phyloP scores from a whole-genome alignment of 2,113 vertebrate species.

The Percina caprodes region DNA sequence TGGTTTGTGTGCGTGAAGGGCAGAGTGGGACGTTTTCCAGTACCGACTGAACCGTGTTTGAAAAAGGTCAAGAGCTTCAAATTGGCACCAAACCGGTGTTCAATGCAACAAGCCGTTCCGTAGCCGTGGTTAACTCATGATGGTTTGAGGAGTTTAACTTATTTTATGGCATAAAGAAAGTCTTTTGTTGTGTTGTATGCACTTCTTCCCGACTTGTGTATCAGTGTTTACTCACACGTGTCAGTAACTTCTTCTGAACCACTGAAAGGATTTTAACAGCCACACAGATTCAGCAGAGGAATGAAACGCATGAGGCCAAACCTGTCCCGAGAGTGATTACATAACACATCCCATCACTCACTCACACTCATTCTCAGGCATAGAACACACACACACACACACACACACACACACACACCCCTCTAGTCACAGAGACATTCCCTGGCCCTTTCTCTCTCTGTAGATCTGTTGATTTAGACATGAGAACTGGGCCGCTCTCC shows the following conservation, averaged over 20 bases:
- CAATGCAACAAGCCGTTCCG: neutral
- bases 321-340: constrained; percentile 17
- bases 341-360: constrained; percentile 19
- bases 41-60: neutral
- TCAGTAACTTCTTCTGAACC: neutral
- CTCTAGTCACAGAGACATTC: neutral
- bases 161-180: neutral
- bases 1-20: neutral
- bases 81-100: neutral
- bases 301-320: constrained; percentile 23
- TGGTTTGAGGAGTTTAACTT: neutral
- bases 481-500: neutral
- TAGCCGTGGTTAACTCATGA: too few relatives aligned
- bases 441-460: neutral
- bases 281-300: neutral
- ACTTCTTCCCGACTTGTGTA: neutral
- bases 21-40: neutral
- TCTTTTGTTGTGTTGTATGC: neutral
- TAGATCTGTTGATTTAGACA: constrained; percentile 36
- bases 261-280: neutral
- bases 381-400: neutral
- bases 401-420: constrained; percentile 10
- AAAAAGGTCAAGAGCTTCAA: neutral
- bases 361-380: neutral
- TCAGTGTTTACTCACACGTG: neutral